Evolutionary conservation across 37 sponge, comb jelly and placozoan genomes (phyloP).

Genomic region (Petrosia ficiformis): DNA sequence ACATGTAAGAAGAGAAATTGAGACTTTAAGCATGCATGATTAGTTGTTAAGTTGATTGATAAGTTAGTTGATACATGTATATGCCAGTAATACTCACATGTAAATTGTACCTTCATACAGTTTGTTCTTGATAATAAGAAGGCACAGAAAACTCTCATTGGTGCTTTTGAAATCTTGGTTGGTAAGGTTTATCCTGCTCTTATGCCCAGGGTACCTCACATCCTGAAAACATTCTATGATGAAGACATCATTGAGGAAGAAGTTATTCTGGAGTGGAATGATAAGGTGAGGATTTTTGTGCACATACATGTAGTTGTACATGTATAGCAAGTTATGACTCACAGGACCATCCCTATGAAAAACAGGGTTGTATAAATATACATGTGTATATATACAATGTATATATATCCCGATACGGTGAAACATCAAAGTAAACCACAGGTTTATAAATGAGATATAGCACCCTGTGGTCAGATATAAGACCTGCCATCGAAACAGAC

Average conservation of each 20-base stretch:
- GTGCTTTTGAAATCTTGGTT: constrained; percentile 89
- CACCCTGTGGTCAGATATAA: no score
- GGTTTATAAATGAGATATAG: no score
- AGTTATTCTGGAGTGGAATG: constrained; percentile 88
- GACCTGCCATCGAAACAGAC: no score
- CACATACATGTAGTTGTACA: neutral
- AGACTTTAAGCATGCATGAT: no score
- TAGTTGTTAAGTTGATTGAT: neutral
- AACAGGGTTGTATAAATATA: neutral
- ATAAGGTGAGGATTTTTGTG: constrained; percentile 60
- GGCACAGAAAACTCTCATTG: constrained; percentile 91
- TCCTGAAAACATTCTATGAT: constrained; percentile 95
- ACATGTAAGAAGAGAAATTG: constrained; percentile 74
- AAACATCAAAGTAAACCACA: no score
- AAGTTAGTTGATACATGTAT: no score
- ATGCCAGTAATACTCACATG: no score
- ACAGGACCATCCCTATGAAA: no score
- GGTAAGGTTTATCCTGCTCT: constrained; percentile 76
- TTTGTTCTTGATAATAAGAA: constrained; percentile 81
- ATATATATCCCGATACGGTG: no score
- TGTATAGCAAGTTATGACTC: neutral
- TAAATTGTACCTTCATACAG: no score
- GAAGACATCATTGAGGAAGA: constrained; percentile 94
- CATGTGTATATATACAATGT: no score
- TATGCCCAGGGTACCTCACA: constrained; percentile 78